Conservation (phyloP, 2,113 vertebrate genomes). For the Hippocampus zosterae region DNA sequence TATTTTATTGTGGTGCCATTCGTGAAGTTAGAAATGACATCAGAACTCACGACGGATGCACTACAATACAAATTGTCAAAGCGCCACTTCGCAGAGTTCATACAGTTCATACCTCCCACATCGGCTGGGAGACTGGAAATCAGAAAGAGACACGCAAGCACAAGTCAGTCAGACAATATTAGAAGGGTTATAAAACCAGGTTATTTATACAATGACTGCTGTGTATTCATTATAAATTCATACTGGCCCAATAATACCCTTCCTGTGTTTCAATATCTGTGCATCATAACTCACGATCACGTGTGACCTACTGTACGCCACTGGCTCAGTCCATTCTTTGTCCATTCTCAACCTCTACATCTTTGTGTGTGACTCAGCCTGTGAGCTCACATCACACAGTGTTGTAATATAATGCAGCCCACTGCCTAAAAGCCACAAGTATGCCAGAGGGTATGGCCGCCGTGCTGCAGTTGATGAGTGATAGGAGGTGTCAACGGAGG, state of each 20-base stretch:
- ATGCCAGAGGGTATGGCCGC: neutral
- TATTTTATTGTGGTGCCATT: neutral
- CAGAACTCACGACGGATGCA: no score
- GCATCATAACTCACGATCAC: constrained; percentile 25
- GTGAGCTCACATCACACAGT: constrained; percentile 17
- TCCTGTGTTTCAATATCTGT: neutral
- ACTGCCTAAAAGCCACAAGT: constrained; percentile 1
- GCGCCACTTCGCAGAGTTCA: no score
- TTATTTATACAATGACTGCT: neutral
- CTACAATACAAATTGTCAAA: no score
- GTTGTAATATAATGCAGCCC: constrained; percentile 6
- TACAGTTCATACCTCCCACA: no score
- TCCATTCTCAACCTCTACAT: constrained; percentile 23
- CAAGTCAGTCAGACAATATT: neutral
- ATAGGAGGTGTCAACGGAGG: constrained; percentile 16
- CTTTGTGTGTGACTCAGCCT: constrained; percentile 40
- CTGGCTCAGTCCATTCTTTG: constrained; percentile 31
- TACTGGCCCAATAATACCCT: neutral
- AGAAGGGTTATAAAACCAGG: neutral
- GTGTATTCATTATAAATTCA: neutral
- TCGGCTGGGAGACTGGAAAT: no score
- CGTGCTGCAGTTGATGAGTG: constrained; percentile 5
- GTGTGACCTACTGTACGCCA: constrained; percentile 13
- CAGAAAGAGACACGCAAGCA: neutral
- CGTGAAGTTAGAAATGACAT: no score